These are phyloP conservation scores for Calliphora vicina DNA, from an alignment of 1,140 invertebrate genomes.

Conservation along the genomic window DNA sequence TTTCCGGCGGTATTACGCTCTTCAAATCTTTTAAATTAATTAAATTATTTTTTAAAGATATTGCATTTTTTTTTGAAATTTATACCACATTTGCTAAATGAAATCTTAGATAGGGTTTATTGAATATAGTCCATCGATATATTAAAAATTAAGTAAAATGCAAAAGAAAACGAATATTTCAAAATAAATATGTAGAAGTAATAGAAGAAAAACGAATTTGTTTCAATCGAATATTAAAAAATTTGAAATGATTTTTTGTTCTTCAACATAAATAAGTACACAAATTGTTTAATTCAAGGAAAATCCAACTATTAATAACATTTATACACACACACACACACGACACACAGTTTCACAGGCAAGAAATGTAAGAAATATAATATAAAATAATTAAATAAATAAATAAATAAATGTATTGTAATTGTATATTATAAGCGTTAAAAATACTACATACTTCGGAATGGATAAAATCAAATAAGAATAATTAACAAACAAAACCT, in stretches of 20 bases:
- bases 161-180: neutral
- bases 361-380: neutral
- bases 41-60: no score
- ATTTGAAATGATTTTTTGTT: neutral
- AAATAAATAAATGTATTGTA: neutral
- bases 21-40: no score
- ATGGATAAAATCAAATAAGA: neutral
- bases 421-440: conserved; percentile 10
- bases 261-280: neutral
- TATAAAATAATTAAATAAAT: no score
- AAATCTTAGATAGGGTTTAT: no score
- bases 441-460: neutral
- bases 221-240: conserved; percentile 21
- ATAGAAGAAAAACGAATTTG: conserved; percentile 16
- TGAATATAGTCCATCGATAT: no score
- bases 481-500: neutral
- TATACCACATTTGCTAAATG: no score
- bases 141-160: no score
- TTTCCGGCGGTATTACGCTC: no score
- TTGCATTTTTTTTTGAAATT: no score
- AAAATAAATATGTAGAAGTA: neutral
- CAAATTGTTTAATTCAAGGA: neutral
- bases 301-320: neutral
- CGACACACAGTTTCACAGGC: neutral
- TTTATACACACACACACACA: neutral